Evolutionary conservation across 2,888 invertebrate genomes (phyloP).

Genomic region (Lasioglossum calceatum): DNA sequence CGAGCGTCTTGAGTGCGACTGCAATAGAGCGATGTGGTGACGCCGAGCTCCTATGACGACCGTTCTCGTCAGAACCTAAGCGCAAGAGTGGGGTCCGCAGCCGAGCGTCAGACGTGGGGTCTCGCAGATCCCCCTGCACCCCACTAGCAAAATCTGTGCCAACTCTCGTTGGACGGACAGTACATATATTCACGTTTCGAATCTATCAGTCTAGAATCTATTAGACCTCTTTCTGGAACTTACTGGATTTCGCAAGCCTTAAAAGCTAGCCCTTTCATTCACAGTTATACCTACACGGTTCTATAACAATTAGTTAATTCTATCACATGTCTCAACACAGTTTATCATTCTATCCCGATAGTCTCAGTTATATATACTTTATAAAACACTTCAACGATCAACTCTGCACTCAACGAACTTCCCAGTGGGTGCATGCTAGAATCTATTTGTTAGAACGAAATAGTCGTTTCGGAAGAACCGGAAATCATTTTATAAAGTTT

Average conservation of each 20-base stretch:
- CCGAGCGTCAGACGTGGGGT: too few relatives aligned
- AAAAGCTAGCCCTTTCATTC: not conserved
- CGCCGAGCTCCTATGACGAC: too few relatives aligned
- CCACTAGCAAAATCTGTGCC: too few relatives aligned
- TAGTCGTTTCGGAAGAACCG: not conserved
- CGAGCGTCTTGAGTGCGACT: too few relatives aligned
- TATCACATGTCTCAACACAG: not conserved
- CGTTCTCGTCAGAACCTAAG: too few relatives aligned
- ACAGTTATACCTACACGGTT: not conserved
- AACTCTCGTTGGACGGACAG: too few relatives aligned
- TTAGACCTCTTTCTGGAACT: not conserved
- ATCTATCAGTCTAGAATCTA: not conserved
- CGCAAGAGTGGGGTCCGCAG: too few relatives aligned
- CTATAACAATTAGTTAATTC: not conserved
- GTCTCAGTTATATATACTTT: not conserved
- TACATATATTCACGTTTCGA: conserved; percentile 4
- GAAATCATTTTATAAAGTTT: not conserved
- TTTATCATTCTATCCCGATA: not conserved
- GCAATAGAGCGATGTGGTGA: too few relatives aligned
- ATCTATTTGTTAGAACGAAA: not conserved
- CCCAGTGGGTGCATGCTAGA: not conserved
- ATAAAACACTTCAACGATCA: conserved; percentile 12
- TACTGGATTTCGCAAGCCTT: not conserved
- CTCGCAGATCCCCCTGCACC: too few relatives aligned
- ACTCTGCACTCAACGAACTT: not conserved